Base-by-base conservation (phyloP, 2,888 invertebrate genomes). In the Schrankia costaestrigalis region DNA sequence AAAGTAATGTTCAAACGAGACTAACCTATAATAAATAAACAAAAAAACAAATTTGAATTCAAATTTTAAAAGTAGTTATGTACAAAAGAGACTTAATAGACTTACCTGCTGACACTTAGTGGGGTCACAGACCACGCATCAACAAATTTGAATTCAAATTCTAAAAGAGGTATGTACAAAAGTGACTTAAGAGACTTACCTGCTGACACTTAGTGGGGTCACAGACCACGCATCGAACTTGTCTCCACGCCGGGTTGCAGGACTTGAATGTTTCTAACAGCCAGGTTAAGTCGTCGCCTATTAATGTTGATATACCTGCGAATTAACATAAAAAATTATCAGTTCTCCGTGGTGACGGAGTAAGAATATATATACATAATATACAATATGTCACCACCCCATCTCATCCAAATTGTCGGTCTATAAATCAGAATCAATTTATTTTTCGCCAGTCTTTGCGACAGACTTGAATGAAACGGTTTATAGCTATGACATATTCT, bases 231-330 rank as follows among this genome's bases (percentile, higher is more conserved):
- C 89, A 89, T 1, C 89, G 65, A 9, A 89, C 88, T 35, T 87
- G 88, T 15, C 87, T 46, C 89, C 89, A 89, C 1, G 89, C 89
- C 0, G 89, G 89, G 35, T 89, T 89, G 54, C 89, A 89, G 0
- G 88, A 88, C 26, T 89, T 89, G 59, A 89, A 89, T 0, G 89
- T 89, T 9, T 89, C 89, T 14, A 89, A 11, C 2, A 89, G 31
- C 89, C 89, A 89, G 0, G 78, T 75, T 0, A 89, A 48, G 11
- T 88, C 88, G 3, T 87, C 85, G 0, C 84, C 88, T 0, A 89
- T 84, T 2, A 89, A 45, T 0, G 87, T 82, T 0, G 89, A 89
- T 42, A 89, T 88, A 23, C 89, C 89, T 88, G 63, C 0, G 22
- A 25, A 25, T 25, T 13, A 25, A 31, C 1, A 24, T 11, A 26